Percentiles rank a stretch among this genome's conserved stretches.
These are phyloP conservation scores for Loris lydekkerianus DNA, from an alignment of 2,797 vertebrate species.

Conservation along the genomic window DNA sequence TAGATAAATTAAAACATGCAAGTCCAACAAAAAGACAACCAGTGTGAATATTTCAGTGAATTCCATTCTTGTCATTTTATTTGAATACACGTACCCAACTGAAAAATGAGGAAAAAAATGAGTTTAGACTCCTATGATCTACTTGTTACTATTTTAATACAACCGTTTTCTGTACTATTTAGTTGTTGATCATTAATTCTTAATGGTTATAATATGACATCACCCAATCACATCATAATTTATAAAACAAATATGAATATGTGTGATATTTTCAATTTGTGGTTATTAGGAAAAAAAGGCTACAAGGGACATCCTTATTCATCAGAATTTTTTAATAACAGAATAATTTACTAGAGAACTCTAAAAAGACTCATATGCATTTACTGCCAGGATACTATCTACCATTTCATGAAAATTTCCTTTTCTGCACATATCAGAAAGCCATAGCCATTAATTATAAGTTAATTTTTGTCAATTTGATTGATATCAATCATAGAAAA, in stretches of 20 bases:
- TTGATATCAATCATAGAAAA: neutral
- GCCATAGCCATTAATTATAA: neutral
- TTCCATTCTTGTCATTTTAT: neutral
- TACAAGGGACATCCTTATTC: neutral
- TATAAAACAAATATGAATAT: neutral
- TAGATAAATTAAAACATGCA: neutral
- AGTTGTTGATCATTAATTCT: neutral
- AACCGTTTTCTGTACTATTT: neutral
- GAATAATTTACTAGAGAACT: neutral
- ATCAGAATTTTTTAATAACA: neutral
- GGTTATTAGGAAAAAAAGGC: neutral
- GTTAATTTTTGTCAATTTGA: neutral
- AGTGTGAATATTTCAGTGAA: neutral
- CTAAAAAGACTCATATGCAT: neutral
- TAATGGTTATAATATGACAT: neutral
- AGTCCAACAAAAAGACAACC: neutral
- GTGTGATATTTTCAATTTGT: neutral
- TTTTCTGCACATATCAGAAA: neutral
- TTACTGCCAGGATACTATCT: neutral
- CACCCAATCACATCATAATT: neutral
- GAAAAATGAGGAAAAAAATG: neutral
- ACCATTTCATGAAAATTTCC: neutral
- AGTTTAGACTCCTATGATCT: neutral
- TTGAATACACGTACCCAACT: neutral
- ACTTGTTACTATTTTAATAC: neutral